Evolutionary conservation across 2,113 vertebrate species (phyloP).

Genomic region (Syngnathus scovelli): DNA sequence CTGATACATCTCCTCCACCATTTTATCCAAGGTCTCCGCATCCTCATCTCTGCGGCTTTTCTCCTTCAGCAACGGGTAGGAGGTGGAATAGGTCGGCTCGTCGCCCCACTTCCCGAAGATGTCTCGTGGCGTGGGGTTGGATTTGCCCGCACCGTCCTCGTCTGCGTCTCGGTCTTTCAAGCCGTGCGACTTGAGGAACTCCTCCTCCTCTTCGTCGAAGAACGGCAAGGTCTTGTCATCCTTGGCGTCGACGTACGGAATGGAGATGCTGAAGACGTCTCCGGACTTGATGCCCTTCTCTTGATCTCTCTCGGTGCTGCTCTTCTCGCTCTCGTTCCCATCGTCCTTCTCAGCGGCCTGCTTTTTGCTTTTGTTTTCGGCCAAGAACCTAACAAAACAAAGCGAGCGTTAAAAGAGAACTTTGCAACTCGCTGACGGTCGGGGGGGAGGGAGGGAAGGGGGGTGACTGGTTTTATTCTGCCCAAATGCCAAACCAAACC

Average conservation of each 20-base stretch:
- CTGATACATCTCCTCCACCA: constrained; percentile 80
- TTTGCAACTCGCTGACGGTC: too few species aligned
- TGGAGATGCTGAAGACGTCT: constrained; percentile 72
- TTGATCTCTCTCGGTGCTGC: constrained; percentile 49
- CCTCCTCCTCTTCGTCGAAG: constrained; percentile 72
- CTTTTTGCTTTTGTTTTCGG: constrained; percentile 83
- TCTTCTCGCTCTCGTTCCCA: constrained; percentile 70
- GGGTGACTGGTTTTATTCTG: neutral
- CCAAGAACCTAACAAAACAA: constrained; percentile 80
- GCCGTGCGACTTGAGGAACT: constrained; percentile 73
- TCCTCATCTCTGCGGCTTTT: constrained; percentile 79
- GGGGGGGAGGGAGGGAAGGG: neutral
- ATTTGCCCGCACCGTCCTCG: constrained; percentile 77
- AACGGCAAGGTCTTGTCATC: constrained; percentile 79
- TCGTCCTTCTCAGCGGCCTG: constrained; percentile 73
- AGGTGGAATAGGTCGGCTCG: constrained; percentile 67
- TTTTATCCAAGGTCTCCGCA: constrained; percentile 72
- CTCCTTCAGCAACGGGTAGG: constrained; percentile 75
- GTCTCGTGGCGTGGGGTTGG: constrained; percentile 73
- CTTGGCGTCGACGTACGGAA: constrained; percentile 64
- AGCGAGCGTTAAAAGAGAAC: neutral
- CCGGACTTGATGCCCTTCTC: constrained; percentile 81
- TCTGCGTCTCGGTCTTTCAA: constrained; percentile 79
- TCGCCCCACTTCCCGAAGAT: constrained; percentile 91
- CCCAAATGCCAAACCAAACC: neutral